Evolutionary conservation across 2,113 vertebrate species (phyloP), one percentile per base, ranked within the genome.

Genomic region (Hippolais icterina): DNA sequence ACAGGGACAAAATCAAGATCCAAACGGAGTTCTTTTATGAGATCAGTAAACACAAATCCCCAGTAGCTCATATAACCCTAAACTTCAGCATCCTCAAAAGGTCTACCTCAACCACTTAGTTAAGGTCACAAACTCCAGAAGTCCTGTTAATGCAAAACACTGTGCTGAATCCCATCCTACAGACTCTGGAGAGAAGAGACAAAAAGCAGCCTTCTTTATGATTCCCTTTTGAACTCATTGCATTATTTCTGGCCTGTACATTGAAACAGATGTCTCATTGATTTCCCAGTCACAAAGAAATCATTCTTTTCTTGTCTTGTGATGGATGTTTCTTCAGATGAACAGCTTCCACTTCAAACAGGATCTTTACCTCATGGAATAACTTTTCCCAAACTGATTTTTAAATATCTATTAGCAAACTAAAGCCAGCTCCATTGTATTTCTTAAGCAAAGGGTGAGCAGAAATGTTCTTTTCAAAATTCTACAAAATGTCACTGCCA

Each of bases 261-360:
- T 97, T 88, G 94, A 95, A 95, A 96, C 96, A 97, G 87, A 96
- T 96, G 95, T 91, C 94, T 93, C 95, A 94, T 94, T 97, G 92
- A 96, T 94, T 95, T 86, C 75, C 64, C 49, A 83, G 79, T 80
- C 93, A 97, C 94, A 97, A 97, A 96, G 95, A 92, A 96, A 96
- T 95, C 87, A 89, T 96, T 97, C 82, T 96, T 91, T 86, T 83
- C 79, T 80, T 86, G 92, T 92, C 95, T 92, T 89, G 92, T 96
- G 94, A 96, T 2, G 50, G 76, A 92, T 93, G 60, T 88, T 93
- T 93, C 93, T 97, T 90, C 87, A 86, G 92, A 95, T 52, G 78
- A 97, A 93, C 75, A 77, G 71, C 82, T 86, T 83, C 1, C 0
- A 92, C 94, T 94, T 94, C 93, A 95, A 94, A 96, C 47, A 78